These are phyloP conservation scores for Triplophysa yarkandensis DNA, from an alignment of 2,797 vertebrate species.

Conservation along the genomic window DNA sequence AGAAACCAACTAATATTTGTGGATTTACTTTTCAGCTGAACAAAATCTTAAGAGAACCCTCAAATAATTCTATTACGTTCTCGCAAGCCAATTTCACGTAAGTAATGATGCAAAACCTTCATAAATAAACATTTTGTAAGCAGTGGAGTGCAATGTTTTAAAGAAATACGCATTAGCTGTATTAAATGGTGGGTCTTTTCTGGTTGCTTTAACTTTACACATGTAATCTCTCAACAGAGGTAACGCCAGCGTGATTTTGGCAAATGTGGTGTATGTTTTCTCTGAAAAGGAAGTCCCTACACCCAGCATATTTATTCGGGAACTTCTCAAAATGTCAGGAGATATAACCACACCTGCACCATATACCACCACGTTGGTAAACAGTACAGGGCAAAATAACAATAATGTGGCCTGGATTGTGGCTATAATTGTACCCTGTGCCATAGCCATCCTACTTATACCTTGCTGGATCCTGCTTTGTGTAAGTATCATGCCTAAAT, in stretches of 20 bases:
- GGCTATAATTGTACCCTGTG: slow-evolving; percentile 59
- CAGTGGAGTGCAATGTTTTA: neutral
- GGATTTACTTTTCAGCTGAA: slow-evolving; percentile 40
- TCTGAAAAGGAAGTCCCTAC: neutral
- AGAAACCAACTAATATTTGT: neutral
- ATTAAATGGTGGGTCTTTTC: neutral
- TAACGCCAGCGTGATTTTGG: neutral
- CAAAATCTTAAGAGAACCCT: slow-evolving; percentile 39
- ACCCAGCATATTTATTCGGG: neutral
- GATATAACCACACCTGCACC: neutral
- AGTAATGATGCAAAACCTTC: neutral
- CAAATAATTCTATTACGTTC: slow-evolving; percentile 21
- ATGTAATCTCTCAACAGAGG: neutral
- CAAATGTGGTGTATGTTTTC: neutral
- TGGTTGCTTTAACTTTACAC: neutral
- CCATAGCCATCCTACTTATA: slow-evolving; percentile 50
- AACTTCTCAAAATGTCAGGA: neutral
- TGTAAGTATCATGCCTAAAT: slow-evolving; percentile 48
- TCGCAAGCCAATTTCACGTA: slow-evolving; percentile 18
- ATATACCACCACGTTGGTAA: neutral
- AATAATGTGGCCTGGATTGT: slow-evolving; percentile 46
- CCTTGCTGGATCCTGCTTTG: slow-evolving; percentile 59
- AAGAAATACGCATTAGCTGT: too few species aligned
- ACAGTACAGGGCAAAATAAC: neutral
- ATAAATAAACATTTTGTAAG: neutral